Evolutionary conservation across 2,888 invertebrate genomes (phyloP).

Genomic region (Tyria jacobaeae): DNA sequence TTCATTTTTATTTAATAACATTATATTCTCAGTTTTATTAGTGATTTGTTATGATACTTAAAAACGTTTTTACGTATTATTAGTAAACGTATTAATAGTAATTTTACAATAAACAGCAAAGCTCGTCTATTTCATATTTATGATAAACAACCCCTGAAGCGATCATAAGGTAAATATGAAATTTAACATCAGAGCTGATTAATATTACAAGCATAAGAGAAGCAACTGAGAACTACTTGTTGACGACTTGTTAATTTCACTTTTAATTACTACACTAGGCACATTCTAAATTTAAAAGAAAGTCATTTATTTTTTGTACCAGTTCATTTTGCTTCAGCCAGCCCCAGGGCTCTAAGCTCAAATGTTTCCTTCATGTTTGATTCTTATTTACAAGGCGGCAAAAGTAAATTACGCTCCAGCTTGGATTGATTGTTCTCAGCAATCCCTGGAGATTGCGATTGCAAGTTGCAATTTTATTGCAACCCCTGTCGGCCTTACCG

Average conservation of each 20-base stretch:
- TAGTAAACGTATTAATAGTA: too few relatives aligned
- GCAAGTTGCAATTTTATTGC: slow-evolving; percentile 71
- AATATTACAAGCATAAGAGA: too few relatives aligned
- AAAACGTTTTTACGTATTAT: too few relatives aligned
- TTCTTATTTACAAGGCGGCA: slow-evolving; percentile 75
- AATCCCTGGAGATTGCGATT: slow-evolving; percentile 65
- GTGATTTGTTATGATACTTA: too few relatives aligned
- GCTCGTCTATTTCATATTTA: too few relatives aligned
- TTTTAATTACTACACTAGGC: background rate
- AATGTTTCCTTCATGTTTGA: slow-evolving; percentile 60
- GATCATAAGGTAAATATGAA: too few relatives aligned
- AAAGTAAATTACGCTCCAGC: slow-evolving; percentile 75
- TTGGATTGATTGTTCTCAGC: slow-evolving; percentile 72
- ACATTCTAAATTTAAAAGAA: slow-evolving; percentile 28
- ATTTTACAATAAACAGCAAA: too few relatives aligned
- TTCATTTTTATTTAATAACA: too few relatives aligned
- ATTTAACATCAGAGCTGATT: too few relatives aligned
- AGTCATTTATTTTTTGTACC: slow-evolving; percentile 26
- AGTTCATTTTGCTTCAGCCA: slow-evolving; percentile 37
- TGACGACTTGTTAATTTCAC: background rate
- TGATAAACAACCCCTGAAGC: too few relatives aligned
- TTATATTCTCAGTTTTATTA: too few relatives aligned
- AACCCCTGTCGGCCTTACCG: slow-evolving; percentile 37
- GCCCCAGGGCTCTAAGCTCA: slow-evolving; percentile 38
- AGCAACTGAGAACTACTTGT: too few relatives aligned